These are phyloP conservation scores for Rhinoptilus africanus DNA, from an alignment of 2,113 vertebrate genomes.

Conservation along the genomic window DNA sequence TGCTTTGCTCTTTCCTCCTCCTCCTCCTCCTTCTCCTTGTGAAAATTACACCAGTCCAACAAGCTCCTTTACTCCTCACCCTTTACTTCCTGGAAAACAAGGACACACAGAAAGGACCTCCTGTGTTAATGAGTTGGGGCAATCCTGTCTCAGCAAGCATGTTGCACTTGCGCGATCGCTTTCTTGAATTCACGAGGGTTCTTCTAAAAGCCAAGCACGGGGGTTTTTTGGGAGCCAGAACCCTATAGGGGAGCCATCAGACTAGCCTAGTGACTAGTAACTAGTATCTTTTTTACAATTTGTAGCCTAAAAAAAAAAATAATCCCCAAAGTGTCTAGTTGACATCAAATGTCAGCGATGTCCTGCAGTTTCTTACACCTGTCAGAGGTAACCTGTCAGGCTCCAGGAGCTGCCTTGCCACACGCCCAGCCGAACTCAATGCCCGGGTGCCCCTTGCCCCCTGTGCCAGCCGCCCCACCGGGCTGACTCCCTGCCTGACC, in stretches of 20 bases:
- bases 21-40: not conserved
- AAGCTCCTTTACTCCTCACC: not conserved
- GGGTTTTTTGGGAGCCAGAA: not conserved
- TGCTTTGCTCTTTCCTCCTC: not conserved
- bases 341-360: not conserved
- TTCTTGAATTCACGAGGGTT: not conserved
- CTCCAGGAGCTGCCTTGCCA: not conserved
- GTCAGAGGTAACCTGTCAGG: not conserved
- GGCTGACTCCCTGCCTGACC: not conserved
- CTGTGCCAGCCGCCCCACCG: accelerated
- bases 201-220: not conserved
- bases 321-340: not conserved
- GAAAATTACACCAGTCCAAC: conserved; percentile 5
- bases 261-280: not conserved
- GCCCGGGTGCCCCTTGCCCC: not conserved
- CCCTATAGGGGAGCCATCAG: not conserved
- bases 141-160: not conserved
- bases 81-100: not conserved
- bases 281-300: not conserved
- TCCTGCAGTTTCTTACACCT: not conserved
- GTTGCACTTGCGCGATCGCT: not conserved
- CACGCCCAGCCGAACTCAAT: accelerated
- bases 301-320: not conserved
- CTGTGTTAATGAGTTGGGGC: not conserved
- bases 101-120: not conserved